These are phyloP conservation scores for Collichthys lucidus DNA, from an alignment of 2,113 vertebrate species.

Conservation along the genomic window DNA sequence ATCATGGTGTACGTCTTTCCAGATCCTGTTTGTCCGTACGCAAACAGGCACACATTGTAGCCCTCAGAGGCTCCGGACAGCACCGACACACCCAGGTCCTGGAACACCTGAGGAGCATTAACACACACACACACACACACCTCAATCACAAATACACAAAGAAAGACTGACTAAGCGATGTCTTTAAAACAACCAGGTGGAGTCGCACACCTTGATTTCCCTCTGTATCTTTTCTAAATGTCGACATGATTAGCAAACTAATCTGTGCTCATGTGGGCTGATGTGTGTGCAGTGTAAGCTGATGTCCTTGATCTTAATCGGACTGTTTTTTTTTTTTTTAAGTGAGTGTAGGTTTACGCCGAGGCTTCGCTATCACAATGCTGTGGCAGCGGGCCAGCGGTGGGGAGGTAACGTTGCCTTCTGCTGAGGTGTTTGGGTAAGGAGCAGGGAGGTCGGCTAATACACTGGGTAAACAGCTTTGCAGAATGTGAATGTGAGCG, in stretches of 20 bases:
- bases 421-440: slow-evolving; percentile 70
- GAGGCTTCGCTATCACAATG: slow-evolving; percentile 60
- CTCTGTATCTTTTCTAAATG: not conserved
- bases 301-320: slow-evolving; percentile 36
- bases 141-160: slow-evolving; percentile 36
- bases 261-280: not conserved
- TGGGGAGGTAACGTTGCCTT: slow-evolving; percentile 50
- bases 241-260: not conserved
- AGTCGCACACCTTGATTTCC: not conserved
- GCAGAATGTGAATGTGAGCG: slow-evolving; percentile 21
- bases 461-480: slow-evolving; percentile 59
- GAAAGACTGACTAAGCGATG: not conserved
- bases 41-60: slow-evolving; percentile 99
- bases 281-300: slow-evolving; percentile 26
- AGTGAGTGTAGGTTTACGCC: slow-evolving; percentile 25
- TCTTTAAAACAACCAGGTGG: slow-evolving; percentile 7
- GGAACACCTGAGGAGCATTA: slow-evolving; percentile 89
- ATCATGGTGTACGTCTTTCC: slow-evolving; percentile 99
- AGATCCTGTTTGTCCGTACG: slow-evolving; percentile 98
- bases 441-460: slow-evolving; percentile 64
- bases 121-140: slow-evolving; percentile 22
- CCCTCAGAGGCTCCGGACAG: slow-evolving; percentile 91
- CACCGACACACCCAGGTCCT: slow-evolving; percentile 94
- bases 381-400: slow-evolving; percentile 50
- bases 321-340: slow-evolving; percentile 56